Base-by-base conservation (phyloP, 2,113 vertebrate genomes). In the Pseudolaguvia tuberculata region DNA sequence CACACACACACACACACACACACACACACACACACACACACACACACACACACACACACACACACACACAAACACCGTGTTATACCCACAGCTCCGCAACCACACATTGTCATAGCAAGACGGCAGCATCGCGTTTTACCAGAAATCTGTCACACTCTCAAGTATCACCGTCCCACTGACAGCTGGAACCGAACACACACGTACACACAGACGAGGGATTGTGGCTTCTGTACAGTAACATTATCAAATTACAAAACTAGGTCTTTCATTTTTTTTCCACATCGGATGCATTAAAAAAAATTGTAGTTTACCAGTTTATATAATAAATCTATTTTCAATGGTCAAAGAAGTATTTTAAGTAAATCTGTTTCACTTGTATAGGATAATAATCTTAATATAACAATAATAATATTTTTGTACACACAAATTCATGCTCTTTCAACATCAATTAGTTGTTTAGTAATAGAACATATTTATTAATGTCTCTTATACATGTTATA, bases 81-180 rank as follows among this genome's bases (percentile, higher is more conserved):
- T 70, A 78, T 42, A 81, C 79, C 72, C 77, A 80, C 57, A 77
- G 77, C 62, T 68, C 70, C 76, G 72, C 35, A 48, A 79, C 82
- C 82, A 81, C 83, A 84, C 75, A 63, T 66, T 72, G 81, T 84
- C 83, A 84, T 84, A 82, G 70, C 81, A 75, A 79, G 78, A 84
- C 42, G 35, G 62, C 61, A 63, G 47, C 59, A 50, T 42, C 57
- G 76, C 51, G 70, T 81, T 83, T 84, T 82, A 83, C 83, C 83
- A 84, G 83, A 84, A 84, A 83, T 78, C 42, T 69, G 65, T 55
- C 53, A 58, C 45, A 57, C 53, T 14, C 18, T 70, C 72, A 84
- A 82, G 81, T 81, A 82, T 81, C 73, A 78, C 29, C 55, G 51
- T 76, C 82, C 71, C 48, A 66, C 80, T 57, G 73, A 82, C 68